A percentile compares a stretch with the other conserved stretches of the same genome.
phyloP scores from a whole-genome alignment of 1,140 invertebrate species.

The Monomorium pharaonis region DNA sequence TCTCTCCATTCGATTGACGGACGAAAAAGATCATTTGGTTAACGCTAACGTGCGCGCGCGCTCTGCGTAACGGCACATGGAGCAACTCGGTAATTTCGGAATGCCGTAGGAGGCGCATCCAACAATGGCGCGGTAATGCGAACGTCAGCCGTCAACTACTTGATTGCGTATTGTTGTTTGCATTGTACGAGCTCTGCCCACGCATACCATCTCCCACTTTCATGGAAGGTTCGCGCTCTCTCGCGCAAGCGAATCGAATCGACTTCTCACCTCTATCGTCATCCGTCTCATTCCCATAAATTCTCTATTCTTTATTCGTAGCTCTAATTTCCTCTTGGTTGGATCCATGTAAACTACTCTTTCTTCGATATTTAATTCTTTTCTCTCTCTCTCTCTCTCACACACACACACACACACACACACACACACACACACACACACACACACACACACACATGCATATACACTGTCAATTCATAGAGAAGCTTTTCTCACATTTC shows the following conservation, averaged over 20 bases:
- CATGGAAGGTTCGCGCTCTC: constrained; percentile 41
- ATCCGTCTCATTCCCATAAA: not conserved
- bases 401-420: not conserved
- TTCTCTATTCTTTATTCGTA: constrained; percentile 1
- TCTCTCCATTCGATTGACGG: not conserved
- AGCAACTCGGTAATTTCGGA: constrained; percentile 72
- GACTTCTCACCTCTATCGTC: not conserved
- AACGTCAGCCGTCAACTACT: constrained; percentile 79
- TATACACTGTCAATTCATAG: not conserved
- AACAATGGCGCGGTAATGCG: constrained; percentile 77
- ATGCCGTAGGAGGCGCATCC: constrained; percentile 66
- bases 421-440: too few species aligned
- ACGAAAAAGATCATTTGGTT: constrained; percentile 18
- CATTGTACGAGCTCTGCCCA: constrained; percentile 63
- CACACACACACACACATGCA: too few species aligned
- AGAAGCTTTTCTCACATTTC: not conserved
- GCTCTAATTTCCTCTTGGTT: not conserved
- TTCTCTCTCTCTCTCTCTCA: not conserved
- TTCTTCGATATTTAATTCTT: not conserved
- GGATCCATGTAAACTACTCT: not conserved
- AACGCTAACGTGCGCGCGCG: constrained; percentile 8
- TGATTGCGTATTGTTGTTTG: constrained; percentile 82
- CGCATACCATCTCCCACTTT: constrained; percentile 64
- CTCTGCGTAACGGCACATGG: constrained; percentile 16
- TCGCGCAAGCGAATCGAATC: constrained; percentile 35